A percentile compares a stretch with the other conserved stretches of the same genome.
These are phyloP conservation scores for Eulimnadia texana DNA, from an alignment of 1,140 invertebrate species.

Conservation along the genomic window DNA sequence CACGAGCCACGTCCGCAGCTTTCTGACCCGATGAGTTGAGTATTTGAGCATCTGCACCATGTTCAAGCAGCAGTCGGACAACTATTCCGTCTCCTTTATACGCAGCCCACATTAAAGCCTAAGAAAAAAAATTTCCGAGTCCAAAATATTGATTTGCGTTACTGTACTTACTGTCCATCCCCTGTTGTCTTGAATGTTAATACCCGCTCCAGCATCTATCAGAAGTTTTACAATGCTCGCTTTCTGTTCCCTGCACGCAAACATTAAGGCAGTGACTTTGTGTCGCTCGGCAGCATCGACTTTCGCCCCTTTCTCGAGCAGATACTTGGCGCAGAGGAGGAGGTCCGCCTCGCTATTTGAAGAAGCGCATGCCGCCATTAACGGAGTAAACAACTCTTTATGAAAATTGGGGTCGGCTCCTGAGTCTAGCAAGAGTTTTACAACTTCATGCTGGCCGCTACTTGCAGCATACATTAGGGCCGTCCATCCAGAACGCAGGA, in stretches of 20 bases:
- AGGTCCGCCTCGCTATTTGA: conserved; percentile 26
- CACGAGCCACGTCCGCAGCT: conserved; percentile 27
- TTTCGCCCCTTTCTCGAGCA: conserved; percentile 31
- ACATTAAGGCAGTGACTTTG: conserved; percentile 43
- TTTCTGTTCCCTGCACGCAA: conserved; percentile 46
- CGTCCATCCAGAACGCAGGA: conserved; percentile 33
- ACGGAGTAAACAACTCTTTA: conserved; percentile 35
- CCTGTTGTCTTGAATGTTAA: conserved; percentile 35
- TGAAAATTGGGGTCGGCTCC: conserved; percentile 34
- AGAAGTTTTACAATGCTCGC: conserved; percentile 37
- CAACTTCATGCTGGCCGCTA: conserved; percentile 27
- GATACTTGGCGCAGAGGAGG: conserved; percentile 28
- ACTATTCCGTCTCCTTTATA: conserved; percentile 43
- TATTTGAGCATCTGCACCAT: conserved; percentile 27
- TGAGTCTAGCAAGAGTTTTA: conserved; percentile 29
- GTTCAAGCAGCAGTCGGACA: conserved; percentile 35
- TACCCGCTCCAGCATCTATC: conserved; percentile 36
- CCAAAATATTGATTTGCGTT: neutral
- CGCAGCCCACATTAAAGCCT: conserved; percentile 44
- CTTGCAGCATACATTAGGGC: conserved; percentile 36
- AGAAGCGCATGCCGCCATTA: conserved; percentile 38
- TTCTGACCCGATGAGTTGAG: conserved; percentile 27
- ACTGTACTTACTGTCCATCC: conserved; percentile 23
- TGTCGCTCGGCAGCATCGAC: conserved; percentile 34
- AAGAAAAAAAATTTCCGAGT: neutral